These are phyloP conservation scores for Saturnia japonica DNA, from an alignment of 2,888 invertebrate genomes.

Conservation along the genomic window DNA sequence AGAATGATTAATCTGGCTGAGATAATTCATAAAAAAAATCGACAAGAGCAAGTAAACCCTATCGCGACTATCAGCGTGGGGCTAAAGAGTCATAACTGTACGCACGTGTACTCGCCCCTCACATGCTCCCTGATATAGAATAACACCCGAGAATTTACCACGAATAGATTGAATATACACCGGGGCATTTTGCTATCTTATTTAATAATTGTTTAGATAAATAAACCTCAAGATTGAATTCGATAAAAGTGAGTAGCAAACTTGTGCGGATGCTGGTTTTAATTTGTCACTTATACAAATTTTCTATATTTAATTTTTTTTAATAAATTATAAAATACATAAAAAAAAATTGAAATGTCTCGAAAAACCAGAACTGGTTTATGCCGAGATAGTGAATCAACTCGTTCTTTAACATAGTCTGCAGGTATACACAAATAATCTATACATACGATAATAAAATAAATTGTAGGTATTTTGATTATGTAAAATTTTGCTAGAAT, in stretches of 20 bases:
- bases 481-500: no score
- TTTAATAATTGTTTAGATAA: slow-evolving; percentile 68
- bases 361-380: no score
- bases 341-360: no score
- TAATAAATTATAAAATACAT: no score
- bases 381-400: no score
- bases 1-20: background rate
- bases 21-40: slow-evolving; percentile 41
- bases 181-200: slow-evolving; percentile 47
- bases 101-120: slow-evolving; percentile 66
- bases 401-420: no score
- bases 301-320: no score
- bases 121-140: slow-evolving; percentile 40
- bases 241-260: slow-evolving; percentile 40
- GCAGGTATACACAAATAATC: no score
- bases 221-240: slow-evolving; percentile 62
- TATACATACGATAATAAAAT: no score
- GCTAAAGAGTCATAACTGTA: slow-evolving; percentile 61
- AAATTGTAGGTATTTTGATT: no score
- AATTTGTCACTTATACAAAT: background rate
- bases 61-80: slow-evolving; percentile 50
- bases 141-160: slow-evolving; percentile 61
- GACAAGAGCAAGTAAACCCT: slow-evolving; percentile 65
- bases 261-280: slow-evolving; percentile 4
- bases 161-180: slow-evolving; percentile 58